Percentiles rank a stretch among this genome's conserved stretches.
These are phyloP conservation scores for Ctenoplectra terminalis DNA, from an alignment of 1,140 invertebrate species.

Conservation along the genomic window DNA sequence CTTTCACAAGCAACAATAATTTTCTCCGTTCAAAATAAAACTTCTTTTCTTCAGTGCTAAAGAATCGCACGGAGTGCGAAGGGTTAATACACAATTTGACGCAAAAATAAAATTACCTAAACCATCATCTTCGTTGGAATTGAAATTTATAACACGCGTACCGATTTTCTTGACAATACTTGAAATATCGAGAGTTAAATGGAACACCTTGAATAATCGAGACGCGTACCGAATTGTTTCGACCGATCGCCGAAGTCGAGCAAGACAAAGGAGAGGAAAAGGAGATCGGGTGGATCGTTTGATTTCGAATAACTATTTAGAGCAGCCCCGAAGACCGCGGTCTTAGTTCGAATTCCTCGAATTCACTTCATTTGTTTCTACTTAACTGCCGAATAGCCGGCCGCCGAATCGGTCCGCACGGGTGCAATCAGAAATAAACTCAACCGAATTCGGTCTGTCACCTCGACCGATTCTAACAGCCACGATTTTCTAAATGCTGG, in stretches of 20 bases:
- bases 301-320: constrained; percentile 54
- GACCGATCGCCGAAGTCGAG: not conserved
- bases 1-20: too few species aligned
- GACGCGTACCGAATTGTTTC: not conserved
- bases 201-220: constrained; percentile 6
- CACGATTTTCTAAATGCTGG: constrained; percentile 29
- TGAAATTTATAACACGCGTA: not conserved
- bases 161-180: too few species aligned
- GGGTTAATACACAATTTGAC: too few species aligned
- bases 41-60: too few species aligned
- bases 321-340: constrained; percentile 28
- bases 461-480: constrained; percentile 27
- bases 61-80: too few species aligned
- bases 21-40: too few species aligned
- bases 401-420: constrained; percentile 29
- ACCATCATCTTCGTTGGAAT: too few species aligned
- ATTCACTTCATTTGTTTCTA: constrained; percentile 60
- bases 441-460: constrained; percentile 24
- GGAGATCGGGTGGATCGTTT: constrained; percentile 28
- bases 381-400: constrained; percentile 49
- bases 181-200: not conserved
- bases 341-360: constrained; percentile 47
- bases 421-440: constrained; percentile 56
- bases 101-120: too few species aligned
- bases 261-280: constrained; percentile 23